Conservation (phyloP, 1,140 invertebrate genomes). For the Penaeus japonicus region DNA sequence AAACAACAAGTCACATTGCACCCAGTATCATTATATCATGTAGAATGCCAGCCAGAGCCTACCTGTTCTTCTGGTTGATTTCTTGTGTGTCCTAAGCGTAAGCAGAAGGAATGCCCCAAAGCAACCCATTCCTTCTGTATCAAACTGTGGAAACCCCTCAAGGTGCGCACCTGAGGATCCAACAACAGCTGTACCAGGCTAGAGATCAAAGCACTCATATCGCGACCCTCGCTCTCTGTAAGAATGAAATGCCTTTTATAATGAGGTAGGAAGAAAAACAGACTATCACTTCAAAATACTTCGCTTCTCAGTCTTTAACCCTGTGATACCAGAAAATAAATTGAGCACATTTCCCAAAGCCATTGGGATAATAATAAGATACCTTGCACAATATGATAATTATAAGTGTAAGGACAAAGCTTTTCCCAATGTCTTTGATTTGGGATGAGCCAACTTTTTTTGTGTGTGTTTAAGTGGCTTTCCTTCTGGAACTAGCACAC, state of each 20-base stretch:
- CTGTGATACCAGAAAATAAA: too few relatives aligned
- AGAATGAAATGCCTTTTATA: slow-evolving; percentile 59
- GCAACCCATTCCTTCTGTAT: slow-evolving; percentile 95
- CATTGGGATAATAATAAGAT: too few relatives aligned
- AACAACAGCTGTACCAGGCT: slow-evolving; percentile 85
- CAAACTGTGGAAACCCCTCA: slow-evolving; percentile 88
- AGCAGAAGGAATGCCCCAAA: slow-evolving; percentile 87
- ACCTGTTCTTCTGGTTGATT: slow-evolving; percentile 63
- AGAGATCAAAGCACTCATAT: slow-evolving; percentile 87
- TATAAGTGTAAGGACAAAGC: too few relatives aligned
- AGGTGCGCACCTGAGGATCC: slow-evolving; percentile 84
- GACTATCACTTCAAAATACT: too few relatives aligned
- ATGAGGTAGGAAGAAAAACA: neutral
- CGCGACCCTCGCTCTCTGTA: slow-evolving; percentile 82
- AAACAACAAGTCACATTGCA: slow-evolving; percentile 4
- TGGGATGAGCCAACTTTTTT: too few relatives aligned
- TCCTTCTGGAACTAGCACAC: too few relatives aligned
- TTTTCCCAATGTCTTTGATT: too few relatives aligned
- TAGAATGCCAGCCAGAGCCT: neutral
- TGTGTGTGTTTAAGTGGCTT: too few relatives aligned
- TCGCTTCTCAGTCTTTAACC: too few relatives aligned
- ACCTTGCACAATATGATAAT: too few relatives aligned
- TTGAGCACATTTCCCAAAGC: too few relatives aligned
- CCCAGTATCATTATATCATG: neutral
- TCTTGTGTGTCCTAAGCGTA: slow-evolving; percentile 73